Evolutionary conservation across 1,140 invertebrate species (phyloP).

Genomic region (Thaumatotibia leucotreta): DNA sequence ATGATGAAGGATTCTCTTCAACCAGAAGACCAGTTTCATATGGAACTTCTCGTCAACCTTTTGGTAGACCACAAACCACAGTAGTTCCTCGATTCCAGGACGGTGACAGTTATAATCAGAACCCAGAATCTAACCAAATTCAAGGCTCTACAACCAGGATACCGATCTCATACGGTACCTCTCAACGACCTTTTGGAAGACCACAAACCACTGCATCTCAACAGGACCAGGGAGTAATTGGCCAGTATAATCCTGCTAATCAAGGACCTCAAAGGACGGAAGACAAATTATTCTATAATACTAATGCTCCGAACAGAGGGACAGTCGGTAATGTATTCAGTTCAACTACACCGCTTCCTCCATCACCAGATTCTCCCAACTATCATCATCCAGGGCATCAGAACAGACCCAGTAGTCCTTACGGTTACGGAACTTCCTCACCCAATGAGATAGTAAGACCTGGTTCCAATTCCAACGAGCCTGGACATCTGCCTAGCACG

Average conservation of each 20-base stretch:
- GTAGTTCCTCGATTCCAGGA: background rate
- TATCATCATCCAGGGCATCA: background rate
- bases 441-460: background rate
- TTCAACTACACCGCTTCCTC: background rate
- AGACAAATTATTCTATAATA: background rate
- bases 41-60: background rate
- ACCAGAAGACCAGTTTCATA: background rate
- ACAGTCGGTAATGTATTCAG: background rate
- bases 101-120: background rate
- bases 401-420: background rate
- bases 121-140: background rate
- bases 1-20: background rate
- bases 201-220: background rate
- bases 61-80: background rate
- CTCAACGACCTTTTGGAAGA: background rate
- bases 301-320: background rate
- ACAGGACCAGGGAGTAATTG: background rate
- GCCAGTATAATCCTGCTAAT: background rate
- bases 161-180: background rate
- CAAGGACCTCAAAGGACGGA: background rate
- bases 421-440: background rate
- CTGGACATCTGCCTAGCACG: constrained; percentile 12
- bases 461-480: background rate
- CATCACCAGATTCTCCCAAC: background rate
- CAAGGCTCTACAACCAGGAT: background rate